These are phyloP conservation scores for Tolmerus cingulatus DNA, from an alignment of 2,888 invertebrate genomes.

Conservation along the genomic window DNA sequence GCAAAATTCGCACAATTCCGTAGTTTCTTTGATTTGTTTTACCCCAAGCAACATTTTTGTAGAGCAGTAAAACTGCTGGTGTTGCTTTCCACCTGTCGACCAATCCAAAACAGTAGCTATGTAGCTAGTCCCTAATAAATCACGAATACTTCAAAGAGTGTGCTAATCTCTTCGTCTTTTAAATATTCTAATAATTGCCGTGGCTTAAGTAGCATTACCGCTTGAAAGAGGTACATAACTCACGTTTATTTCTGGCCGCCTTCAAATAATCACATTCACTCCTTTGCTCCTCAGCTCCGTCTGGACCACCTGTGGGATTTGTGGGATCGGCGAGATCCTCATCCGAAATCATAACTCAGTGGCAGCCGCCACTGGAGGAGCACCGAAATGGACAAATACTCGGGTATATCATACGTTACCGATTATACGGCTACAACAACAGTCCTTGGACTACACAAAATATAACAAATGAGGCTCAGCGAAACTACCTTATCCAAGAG, in stretches of 20 bases:
- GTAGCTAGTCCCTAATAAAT: neutral
- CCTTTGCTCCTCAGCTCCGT: conserved; percentile 76
- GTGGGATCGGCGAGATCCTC: conserved; percentile 94
- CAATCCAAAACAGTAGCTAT: neutral
- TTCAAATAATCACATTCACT: conserved; percentile 42
- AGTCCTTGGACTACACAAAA: conserved; percentile 92
- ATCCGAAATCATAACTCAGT: conserved; percentile 95
- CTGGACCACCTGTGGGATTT: conserved; percentile 93
- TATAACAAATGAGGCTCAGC: conserved; percentile 90
- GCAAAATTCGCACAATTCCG: neutral
- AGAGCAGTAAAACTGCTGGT: neutral
- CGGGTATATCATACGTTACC: conserved; percentile 92
- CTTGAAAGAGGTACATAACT: conserved; percentile 61
- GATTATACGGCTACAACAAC: conserved; percentile 89
- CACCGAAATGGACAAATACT: conserved; percentile 94
- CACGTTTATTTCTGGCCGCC: conserved; percentile 22
- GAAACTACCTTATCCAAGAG: conserved; percentile 89
- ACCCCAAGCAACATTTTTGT: neutral
- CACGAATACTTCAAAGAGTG: conserved; percentile 6
- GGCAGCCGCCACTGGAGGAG: conserved; percentile 95
- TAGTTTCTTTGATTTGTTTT: neutral
- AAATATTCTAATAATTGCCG: conserved; percentile 24
- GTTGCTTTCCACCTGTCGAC: neutral
- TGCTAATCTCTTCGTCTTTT: conserved; percentile 40
- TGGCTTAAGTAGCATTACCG: conserved; percentile 62